Evolutionary conservation across 2,888 invertebrate genomes (phyloP).

Genomic region (Crossocerus cetratus): DNA sequence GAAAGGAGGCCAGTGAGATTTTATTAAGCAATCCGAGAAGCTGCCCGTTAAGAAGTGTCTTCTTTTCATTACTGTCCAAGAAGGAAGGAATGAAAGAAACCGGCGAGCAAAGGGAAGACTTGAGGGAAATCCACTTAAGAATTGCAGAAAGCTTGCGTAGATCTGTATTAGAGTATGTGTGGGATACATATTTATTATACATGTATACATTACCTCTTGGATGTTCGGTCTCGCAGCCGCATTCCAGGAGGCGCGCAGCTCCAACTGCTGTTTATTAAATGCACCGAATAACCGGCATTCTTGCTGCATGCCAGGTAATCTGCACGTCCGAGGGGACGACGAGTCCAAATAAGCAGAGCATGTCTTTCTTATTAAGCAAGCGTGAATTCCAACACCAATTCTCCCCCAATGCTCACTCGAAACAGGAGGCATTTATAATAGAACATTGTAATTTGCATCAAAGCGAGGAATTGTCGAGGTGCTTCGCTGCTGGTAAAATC

Average conservation of each 20-base stretch:
- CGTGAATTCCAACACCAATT: not conserved
- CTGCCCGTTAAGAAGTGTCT: not conserved
- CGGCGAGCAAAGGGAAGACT: not conserved
- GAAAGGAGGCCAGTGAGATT: not conserved
- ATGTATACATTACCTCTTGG: not conserved
- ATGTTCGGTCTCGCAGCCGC: not conserved
- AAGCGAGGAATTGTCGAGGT: no score
- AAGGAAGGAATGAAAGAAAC: not conserved
- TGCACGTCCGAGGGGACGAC: not conserved
- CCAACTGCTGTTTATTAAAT: not conserved
- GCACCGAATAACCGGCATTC: not conserved
- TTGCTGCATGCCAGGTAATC: not conserved
- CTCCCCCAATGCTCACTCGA: not conserved
- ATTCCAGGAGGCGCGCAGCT: not conserved
- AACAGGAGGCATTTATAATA: no score
- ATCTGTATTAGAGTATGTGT: no score
- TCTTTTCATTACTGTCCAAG: not conserved
- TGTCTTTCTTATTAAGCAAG: not conserved
- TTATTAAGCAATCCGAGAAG: constrained; percentile 10
- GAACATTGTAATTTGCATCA: no score
- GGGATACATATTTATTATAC: not conserved
- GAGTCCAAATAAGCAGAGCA: not conserved
- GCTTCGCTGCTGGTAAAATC: no score
- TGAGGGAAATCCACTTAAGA: not conserved
- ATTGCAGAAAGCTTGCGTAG: no score